phyloP scores from a whole-genome alignment of 2,113 vertebrate genomes.

The Corythornis vintsioides region DNA sequence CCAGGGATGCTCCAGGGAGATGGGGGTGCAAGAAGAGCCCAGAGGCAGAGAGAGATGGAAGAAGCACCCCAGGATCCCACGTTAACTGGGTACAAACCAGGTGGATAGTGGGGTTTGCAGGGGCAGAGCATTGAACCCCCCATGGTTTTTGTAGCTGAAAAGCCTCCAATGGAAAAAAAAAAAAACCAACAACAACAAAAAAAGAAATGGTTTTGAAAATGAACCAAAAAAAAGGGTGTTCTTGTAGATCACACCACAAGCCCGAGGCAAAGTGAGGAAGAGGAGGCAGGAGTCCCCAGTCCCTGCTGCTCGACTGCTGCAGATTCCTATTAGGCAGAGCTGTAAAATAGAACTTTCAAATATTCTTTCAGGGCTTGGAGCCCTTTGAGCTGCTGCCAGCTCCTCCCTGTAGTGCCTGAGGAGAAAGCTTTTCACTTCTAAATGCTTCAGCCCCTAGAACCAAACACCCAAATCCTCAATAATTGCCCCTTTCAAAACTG shows the following conservation, averaged over 20 bases:
- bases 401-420: not conserved
- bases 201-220: not conserved
- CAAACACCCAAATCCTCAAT: not conserved
- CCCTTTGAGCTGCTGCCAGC: not conserved
- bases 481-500: not conserved
- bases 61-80: not conserved
- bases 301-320: not conserved
- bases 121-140: not conserved
- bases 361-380: not conserved
- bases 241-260: not conserved
- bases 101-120: not conserved
- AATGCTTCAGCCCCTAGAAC: not conserved
- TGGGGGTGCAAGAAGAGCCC: not conserved
- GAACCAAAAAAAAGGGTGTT: not conserved
- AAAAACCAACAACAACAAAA: not conserved
- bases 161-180: not conserved
- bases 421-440: not conserved
- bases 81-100: not conserved
- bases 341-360: slow-evolving; percentile 20
- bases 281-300: not conserved
- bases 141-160: not conserved
- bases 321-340: not conserved
- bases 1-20: fast-evolving
- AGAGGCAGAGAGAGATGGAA: not conserved
- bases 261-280: not conserved